Conservation (phyloP, 1,140 invertebrate genomes). For the Drosophila sp. region DNA sequence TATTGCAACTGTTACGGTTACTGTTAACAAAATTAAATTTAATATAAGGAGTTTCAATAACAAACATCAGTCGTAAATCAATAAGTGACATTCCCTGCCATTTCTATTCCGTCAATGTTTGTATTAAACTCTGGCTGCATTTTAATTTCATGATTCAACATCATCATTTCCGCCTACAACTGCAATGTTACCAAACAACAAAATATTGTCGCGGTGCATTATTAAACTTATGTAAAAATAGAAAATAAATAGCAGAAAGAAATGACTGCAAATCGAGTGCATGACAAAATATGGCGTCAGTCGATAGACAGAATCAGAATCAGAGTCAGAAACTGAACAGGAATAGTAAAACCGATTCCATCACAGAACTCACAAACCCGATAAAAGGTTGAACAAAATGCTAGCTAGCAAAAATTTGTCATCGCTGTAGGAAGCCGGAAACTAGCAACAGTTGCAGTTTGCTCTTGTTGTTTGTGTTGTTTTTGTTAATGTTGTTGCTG, state of each 20-base stretch:
- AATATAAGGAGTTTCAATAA: no score
- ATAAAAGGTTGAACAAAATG: slow-evolving; percentile 46
- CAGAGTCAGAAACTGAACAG: slow-evolving; percentile 14
- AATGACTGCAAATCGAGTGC: slow-evolving; percentile 56
- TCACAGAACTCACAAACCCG: slow-evolving; percentile 3
- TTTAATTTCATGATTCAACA: slow-evolving; percentile 4
- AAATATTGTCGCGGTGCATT: slow-evolving; percentile 49
- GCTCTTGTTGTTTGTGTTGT: slow-evolving; percentile 36
- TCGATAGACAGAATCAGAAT: slow-evolving; percentile 7
- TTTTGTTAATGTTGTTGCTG: slow-evolving; percentile 16
- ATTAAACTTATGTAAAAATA: slow-evolving; percentile 41
- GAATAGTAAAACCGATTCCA: slow-evolving; percentile 7
- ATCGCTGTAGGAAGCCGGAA: slow-evolving; percentile 74
- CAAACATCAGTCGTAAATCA: background rate
- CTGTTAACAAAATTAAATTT: no score
- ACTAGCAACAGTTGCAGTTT: slow-evolving; percentile 77
- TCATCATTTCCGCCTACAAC: slow-evolving; percentile 35
- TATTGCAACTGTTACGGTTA: no score
- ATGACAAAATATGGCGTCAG: slow-evolving; percentile 52
- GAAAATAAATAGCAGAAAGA: slow-evolving; percentile 35
- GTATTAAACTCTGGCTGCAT: background rate
- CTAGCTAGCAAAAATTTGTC: slow-evolving; percentile 69
- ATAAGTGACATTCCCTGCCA: no score
- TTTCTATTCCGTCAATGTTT: background rate
- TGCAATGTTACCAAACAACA: slow-evolving; percentile 26